Base-by-base conservation (phyloP, 2,888 invertebrate genomes). In the Phragmatobia fuliginosa region DNA sequence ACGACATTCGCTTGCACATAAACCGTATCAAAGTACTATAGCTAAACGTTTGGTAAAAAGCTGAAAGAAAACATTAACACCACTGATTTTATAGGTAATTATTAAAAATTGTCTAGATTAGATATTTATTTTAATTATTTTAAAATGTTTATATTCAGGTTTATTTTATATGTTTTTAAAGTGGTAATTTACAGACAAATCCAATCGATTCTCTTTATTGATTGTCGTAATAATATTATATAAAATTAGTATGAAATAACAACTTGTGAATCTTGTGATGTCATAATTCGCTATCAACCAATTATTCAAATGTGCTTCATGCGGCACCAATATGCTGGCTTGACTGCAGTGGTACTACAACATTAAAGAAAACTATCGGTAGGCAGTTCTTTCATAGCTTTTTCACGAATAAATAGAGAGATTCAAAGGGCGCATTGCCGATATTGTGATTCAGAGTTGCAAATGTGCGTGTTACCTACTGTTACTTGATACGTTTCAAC, bases 1-100 rank as follows among this genome's bases (percentile, higher is more conserved):
- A 67, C 25, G 25, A 52, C n/a, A 61, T 49, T 78, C 11, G 76
- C 72, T 67, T 74, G 74, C 58, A 62, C 18, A 16, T 25, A 6
- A 41, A 67, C 64, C 36, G 65, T 74, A 76, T 71, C 41, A 67
- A 73, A 32, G 10, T 49, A 45, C 31, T 58, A 18, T 28, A 36
- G 67, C 64, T 25, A 36, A 58, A 25, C 73, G 68, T 25, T 60
- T 32, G 60, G 63, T 21, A 68, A 60, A 18, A 73, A 59, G 62
- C 21, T 5, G 21, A 14, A 38, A 11, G 21, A 14, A 38, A 38
- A 38, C 14, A 38, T 38, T 38, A 14, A 14, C 41, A 41, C 18
- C 41, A 41, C 1, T 3, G 41, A 14, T 41, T 41, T 41, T 14
- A 5, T 18, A 33, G 41, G 18, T 41, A 36, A 36, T 11, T 38